phyloP scores from a whole-genome alignment of 2,888 invertebrate genomes.

The Heliconius cydno region DNA sequence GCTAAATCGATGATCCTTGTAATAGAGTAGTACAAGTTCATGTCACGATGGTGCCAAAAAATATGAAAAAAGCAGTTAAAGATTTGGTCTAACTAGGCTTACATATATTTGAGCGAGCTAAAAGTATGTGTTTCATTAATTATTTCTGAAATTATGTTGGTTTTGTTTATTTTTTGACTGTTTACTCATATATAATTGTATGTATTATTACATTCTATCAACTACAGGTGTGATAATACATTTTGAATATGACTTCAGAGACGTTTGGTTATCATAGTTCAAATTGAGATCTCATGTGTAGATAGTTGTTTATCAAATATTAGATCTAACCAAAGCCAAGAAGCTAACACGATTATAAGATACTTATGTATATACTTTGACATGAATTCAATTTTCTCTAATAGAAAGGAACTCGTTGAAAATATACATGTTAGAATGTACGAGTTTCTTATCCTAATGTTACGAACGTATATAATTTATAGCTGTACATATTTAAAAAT shows the following conservation, averaged over 20 bases:
- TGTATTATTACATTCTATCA: conserved; percentile 45
- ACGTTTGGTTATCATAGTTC: conserved; percentile 78
- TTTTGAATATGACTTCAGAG: conserved; percentile 66
- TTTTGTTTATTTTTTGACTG: background rate
- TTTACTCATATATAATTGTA: conserved; percentile 30
- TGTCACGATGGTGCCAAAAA: background rate
- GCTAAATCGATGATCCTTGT: background rate
- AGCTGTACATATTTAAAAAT: conserved; percentile 47
- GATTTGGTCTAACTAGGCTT: background rate
- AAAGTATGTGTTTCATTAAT: background rate
- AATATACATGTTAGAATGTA: conserved; percentile 22
- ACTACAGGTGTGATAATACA: conserved; percentile 76
- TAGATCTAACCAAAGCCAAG: conserved; percentile 80
- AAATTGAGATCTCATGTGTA: conserved; percentile 82
- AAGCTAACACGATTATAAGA: conserved; percentile 65
- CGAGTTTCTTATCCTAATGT: conserved; percentile 30
- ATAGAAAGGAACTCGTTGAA: conserved; percentile 19
- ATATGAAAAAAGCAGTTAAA: background rate
- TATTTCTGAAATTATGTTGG: background rate
- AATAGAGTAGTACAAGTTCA: background rate
- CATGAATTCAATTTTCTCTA: conserved; percentile 35
- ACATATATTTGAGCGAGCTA: conserved; percentile 3
- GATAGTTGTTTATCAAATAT: conserved; percentile 74
- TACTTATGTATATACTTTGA: conserved; percentile 37
- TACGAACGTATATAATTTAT: conserved; percentile 33